Conservation (phyloP, 1,140 invertebrate genomes). For the Teleogryllus occipitalis region DNA sequence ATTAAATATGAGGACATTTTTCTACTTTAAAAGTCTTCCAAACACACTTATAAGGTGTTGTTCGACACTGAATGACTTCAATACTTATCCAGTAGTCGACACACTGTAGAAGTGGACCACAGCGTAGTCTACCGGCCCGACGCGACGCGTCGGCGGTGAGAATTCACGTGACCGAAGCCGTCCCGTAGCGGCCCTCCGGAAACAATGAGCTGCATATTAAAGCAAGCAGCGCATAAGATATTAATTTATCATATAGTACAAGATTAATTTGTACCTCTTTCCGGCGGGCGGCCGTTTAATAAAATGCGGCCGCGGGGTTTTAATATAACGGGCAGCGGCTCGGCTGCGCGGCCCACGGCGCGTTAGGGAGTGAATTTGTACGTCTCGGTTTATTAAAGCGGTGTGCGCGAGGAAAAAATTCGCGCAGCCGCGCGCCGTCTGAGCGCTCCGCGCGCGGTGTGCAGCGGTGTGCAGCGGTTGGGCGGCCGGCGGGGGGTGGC, state of each 20-base stretch:
- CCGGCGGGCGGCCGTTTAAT: neutral
- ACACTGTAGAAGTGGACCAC: too few species aligned
- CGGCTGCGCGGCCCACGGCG: neutral
- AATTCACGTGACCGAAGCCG: neutral
- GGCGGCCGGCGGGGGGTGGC: too few species aligned
- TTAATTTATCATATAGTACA: conserved; percentile 1
- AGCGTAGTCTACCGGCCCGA: too few species aligned
- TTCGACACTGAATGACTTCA: too few species aligned
- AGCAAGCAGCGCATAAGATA: neutral
- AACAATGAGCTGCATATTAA: neutral
- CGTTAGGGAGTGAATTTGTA: neutral
- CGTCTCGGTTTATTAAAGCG: neutral
- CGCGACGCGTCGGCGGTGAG: too few species aligned
- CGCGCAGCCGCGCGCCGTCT: too few species aligned
- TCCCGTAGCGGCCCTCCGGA: neutral
- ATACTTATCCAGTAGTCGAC: too few species aligned
- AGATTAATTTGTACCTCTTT: conserved; percentile 1
- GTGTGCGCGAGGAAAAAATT: neutral
- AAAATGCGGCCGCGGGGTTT: neutral
- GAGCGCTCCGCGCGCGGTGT: neutral
- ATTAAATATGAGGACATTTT: too few species aligned
- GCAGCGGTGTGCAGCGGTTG: too few species aligned
- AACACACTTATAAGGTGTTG: too few species aligned
- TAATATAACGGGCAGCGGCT: neutral
- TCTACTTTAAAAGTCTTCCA: too few species aligned